Base-by-base conservation (phyloP, 2,113 vertebrate genomes). In the Scomber scombrus region DNA sequence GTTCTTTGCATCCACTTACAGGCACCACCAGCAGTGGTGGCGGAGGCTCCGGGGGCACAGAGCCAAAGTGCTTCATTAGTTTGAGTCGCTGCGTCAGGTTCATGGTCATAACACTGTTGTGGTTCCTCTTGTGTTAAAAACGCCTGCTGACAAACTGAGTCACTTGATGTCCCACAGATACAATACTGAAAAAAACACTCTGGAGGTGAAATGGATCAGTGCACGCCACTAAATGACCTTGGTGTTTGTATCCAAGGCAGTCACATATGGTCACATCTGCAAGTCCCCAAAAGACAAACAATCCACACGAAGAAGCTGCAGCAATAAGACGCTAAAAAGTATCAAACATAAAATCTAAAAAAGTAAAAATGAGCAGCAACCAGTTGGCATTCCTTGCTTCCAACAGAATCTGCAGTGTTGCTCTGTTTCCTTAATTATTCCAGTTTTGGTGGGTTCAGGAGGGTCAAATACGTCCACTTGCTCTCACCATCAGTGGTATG, bases 31-130 rank as follows among this genome's bases (percentile, higher is more conserved):
- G 85, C 63, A 93, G 90, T 0, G 90, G 92, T 0, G 90, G 90
- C 0, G 75, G 81, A 29, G 88, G 67, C 78, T 90, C 89, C 0
- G 88, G 88, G 4, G 93, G 92, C 62, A 64, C 13, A 11, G 91
- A 88, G 50, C 91, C 93, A 75, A 93, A 94, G 64, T 92, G 91
- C 71, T 91, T 94, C 75, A 94, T 64, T 0, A 91, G 80, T 78
- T 93, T 93, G 11, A 89, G 75, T 55, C 90, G 29, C 78, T 92
- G 91, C 0, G 72, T 86, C 81, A 92, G 61, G 78, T 93, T 93
- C 92, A 93, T 94, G 66, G 40, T 43, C 49, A 57, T 2, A 64
- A 34, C 5, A 67, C 12, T 11, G 19, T 3, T 9, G 47, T 7
- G 0, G 16, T 40, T 56, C 51, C 18, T 56, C 40, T 47, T 54